Base-by-base conservation (phyloP, 2,888 invertebrate genomes). In the Oscheius myriophilus region DNA sequence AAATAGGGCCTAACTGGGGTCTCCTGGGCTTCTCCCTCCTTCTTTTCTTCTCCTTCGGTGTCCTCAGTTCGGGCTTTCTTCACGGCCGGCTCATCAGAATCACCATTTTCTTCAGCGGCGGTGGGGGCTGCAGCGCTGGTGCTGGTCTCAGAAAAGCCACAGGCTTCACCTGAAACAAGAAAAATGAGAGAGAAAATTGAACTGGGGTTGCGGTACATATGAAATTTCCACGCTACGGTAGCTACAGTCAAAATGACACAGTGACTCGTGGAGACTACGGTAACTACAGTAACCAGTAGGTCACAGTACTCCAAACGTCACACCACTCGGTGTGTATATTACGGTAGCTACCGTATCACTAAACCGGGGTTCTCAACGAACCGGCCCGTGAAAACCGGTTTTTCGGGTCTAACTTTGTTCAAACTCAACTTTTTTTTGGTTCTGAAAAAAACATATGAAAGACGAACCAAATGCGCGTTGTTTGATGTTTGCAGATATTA, bases 21-120 rank as follows among this genome's bases (percentile, higher is more conserved):
- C 43, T 66, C 54, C 11, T 53, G 42, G 14, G 63, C 6, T 18
- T 39, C 25, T 14, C 41, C 12, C 51, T 54, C 58, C 42, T 66
- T 53, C 43, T 39, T 26, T 33, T 54, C 76, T 9, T 67, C 72
- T 1, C 69, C 63, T 18, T 59, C 49, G n/a, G n/a, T n/a, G n/a
- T n/a, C n/a, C n/a, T n/a, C n/a, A 11, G 54, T 33, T 61, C 18
- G 53, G 41, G 16, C 16, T 16, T 39, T 25, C 33, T 51, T 61
- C 64, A 57, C 25, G 23, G 25, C 63, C 41, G 61, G 61, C 39
- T 61, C 61, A 1, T 57, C 59, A 21, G 14, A n/a, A n/a, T 52
- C 41, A 16, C n/a, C 57, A 4, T 41, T 42, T 9, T n/a, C 53
- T 12, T 57, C 21, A 9, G 43, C 1, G 18, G 42, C 0, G 18